A percentile compares a stretch with the other conserved stretches of the same genome.
These are phyloP conservation scores for Heliconius cydno DNA, from an alignment of 2,888 invertebrate genomes.

Conservation along the genomic window DNA sequence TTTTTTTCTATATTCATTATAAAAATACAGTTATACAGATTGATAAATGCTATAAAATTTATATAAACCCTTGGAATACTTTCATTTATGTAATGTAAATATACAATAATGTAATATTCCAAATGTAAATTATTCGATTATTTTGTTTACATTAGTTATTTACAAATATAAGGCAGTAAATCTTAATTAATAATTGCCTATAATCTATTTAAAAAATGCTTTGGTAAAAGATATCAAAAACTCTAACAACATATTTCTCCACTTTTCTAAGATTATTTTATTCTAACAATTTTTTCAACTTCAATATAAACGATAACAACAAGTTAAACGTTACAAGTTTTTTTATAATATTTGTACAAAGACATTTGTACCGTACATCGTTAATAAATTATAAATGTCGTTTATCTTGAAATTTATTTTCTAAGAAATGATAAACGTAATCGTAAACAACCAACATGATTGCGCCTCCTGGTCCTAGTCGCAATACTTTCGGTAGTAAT, in stretches of 20 bases:
- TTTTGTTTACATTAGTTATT: background rate
- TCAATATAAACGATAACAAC: background rate
- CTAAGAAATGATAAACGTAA: slow-evolving; percentile 90
- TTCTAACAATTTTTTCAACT: background rate
- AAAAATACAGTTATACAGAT: background rate
- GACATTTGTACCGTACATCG: background rate
- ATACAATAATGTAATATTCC: too few species aligned
- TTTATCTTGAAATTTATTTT: slow-evolving; percentile 65
- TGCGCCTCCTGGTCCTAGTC: slow-evolving; percentile 97
- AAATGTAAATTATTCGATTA: too few species aligned
- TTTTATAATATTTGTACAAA: background rate
- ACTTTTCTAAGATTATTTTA: background rate
- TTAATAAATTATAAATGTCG: slow-evolving; percentile 31
- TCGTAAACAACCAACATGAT: slow-evolving; percentile 97
- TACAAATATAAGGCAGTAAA: background rate
- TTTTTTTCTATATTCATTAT: background rate
- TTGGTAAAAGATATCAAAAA: background rate
- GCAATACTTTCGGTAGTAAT: slow-evolving; percentile 93
- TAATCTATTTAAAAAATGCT: slow-evolving; percentile 5
- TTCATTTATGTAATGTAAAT: background rate
- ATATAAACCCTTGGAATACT: background rate
- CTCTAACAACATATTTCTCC: background rate
- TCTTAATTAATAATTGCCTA: background rate
- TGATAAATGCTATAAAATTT: slow-evolving; percentile 16
- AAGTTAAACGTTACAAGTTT: too few species aligned